Evolutionary conservation across 2,797 vertebrate genomes (phyloP).

Genomic region (Euphonia xanthogaster): DNA sequence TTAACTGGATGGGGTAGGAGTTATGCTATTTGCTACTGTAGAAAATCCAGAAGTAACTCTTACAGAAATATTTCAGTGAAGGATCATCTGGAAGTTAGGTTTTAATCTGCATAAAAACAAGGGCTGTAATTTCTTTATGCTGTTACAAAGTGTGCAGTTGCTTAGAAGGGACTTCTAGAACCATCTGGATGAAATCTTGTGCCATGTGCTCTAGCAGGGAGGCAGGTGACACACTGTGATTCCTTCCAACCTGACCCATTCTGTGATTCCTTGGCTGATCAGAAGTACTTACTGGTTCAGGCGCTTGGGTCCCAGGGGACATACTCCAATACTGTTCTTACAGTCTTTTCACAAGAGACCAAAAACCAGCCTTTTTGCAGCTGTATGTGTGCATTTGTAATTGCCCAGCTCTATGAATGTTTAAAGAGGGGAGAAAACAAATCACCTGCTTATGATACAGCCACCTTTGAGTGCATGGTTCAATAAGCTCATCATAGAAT

Average conservation of each 20-base stretch:
- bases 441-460: not conserved
- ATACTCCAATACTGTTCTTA: not conserved
- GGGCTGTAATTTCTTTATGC: not conserved
- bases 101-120: not conserved
- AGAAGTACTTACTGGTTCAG: not conserved
- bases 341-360: not conserved
- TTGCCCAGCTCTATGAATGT: not conserved
- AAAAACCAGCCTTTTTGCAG: not conserved
- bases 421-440: not conserved
- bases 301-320: not conserved
- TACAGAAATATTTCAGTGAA: not conserved
- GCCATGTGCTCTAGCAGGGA: not conserved
- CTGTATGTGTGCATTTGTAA: not conserved
- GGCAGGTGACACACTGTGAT: not conserved
- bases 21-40: not conserved
- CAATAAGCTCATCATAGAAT: not conserved
- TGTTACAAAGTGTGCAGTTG: not conserved
- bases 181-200: not conserved
- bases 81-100: not conserved
- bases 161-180: not conserved
- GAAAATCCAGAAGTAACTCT: not conserved
- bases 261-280: not conserved
- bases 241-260: not conserved
- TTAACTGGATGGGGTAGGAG: not conserved
- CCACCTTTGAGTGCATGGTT: not conserved